Base-by-base conservation (phyloP, 2,797 vertebrate genomes). In the Clarias fuscus region DNA sequence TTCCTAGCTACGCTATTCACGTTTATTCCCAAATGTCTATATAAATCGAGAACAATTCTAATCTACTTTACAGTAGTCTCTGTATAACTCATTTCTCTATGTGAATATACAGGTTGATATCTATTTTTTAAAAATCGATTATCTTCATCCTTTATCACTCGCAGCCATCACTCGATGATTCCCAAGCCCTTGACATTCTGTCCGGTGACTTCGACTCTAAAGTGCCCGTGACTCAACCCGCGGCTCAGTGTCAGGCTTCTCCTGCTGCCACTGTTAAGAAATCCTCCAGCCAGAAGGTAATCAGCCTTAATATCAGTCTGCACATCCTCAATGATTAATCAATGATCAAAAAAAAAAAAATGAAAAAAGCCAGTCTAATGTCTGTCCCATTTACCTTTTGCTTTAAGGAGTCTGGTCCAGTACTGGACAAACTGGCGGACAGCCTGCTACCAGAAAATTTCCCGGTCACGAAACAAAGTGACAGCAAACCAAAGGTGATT, bases 401-500 rank as follows among this genome's bases (percentile, higher is more conserved):
- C 53, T 87, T 65, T 10, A 48, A 90, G 89, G 58, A 84, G 30
- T 15, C 92, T 0, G 90, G 88, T 33, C 64, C 90, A 17, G 92
- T 90, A 75, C 84, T 94, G 64, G 93, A 95, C 5, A 83, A 92
- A 15, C 87, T 94, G 88, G 59, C 94, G 0, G 43, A 15, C 27
- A 92, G 92, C 0, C 88, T 94, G 87, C 58, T 94, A 33, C 93
- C 94, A 62, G 90, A 91, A 58, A 90, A 92, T 1, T 7, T 77
- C 33, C n/a, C 71, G 0, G 82, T 78, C 86, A 76, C 86, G 11
- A 94, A 94, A 90, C 5, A 91, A 10, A 95, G 94, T 89, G 83
- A 88, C 4, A 93, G 92, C 59, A 95, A 95, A 90, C 76, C 93
- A 58, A 95, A 95, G 95, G 95, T 96, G 92, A 91, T 71, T 40